Conservation (phyloP, 2,888 invertebrate species). For the Drepanosiphum platanoidis region DNA sequence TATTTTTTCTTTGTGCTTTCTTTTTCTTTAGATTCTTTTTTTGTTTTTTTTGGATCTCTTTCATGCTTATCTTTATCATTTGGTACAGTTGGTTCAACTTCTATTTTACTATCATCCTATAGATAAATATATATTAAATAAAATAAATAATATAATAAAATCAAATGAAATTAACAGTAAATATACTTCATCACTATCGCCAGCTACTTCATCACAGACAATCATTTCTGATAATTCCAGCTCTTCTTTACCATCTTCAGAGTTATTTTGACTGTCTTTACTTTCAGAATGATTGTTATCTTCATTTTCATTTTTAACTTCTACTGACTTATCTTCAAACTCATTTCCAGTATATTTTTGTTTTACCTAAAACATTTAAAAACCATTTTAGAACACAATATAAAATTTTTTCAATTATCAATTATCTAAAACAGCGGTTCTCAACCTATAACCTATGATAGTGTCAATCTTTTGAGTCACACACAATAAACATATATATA, state of each 20-base stretch:
- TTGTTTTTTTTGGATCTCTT: conserved; percentile 39
- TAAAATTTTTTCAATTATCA: neutral
- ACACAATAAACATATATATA: too few relatives aligned
- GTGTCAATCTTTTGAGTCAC: too few relatives aligned
- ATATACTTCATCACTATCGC: conserved; percentile 61
- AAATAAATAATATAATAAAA: neutral
- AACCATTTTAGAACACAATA: neutral
- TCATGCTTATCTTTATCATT: conserved; percentile 48
- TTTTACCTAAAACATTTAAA: conserved; percentile 12
- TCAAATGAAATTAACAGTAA: neutral
- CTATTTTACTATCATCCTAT: conserved; percentile 51
- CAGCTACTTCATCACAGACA: conserved; percentile 65
- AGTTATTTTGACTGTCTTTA: conserved; percentile 54
- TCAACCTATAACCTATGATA: too few relatives aligned
- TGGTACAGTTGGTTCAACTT: conserved; percentile 9
- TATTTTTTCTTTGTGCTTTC: conserved; percentile 55
- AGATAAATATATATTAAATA: neutral
- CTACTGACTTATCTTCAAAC: neutral
- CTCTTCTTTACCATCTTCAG: conserved; percentile 60
- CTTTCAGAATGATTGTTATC: conserved; percentile 10
- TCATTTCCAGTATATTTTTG: neutral
- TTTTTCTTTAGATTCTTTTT: conserved; percentile 55
- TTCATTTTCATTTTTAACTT: neutral
- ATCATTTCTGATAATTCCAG: conserved; percentile 65
- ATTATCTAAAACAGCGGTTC: too few relatives aligned